phyloP scores from a whole-genome alignment of 2,797 vertebrate species.

The Squalus acanthias region DNA sequence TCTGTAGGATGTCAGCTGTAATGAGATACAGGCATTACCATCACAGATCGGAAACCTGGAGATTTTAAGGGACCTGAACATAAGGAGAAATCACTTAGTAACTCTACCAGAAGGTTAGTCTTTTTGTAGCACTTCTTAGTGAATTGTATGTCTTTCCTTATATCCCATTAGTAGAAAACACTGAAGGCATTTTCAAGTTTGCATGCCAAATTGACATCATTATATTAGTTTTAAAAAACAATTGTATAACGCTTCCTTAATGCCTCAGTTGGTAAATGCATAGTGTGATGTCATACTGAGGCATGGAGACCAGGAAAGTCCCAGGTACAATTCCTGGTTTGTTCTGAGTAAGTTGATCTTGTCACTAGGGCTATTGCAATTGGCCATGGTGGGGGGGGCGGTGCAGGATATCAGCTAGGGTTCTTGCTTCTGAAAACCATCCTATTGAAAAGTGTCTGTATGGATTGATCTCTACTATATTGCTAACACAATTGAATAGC shows the following conservation, averaged over 20 bases:
- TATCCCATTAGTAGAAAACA: neutral
- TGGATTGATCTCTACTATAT: neutral
- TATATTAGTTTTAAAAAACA: neutral
- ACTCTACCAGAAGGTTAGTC: conserved; percentile 72
- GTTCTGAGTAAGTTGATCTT: neutral
- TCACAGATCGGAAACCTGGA: conserved; percentile 81
- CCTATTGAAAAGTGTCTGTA: neutral
- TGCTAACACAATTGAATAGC: neutral
- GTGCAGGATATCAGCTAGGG: neutral
- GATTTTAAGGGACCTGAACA: conserved; percentile 81
- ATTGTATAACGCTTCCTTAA: too few species aligned
- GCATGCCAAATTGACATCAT: neutral
- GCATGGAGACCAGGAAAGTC: neutral
- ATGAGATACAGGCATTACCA: conserved; percentile 89
- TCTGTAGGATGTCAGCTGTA: conserved; percentile 89
- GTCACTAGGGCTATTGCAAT: neutral
- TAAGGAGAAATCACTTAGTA: conserved; percentile 86
- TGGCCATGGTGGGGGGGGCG: neutral
- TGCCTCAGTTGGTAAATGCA: neutral
- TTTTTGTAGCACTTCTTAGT: neutral
- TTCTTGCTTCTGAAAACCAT: neutral
- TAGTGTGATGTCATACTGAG: neutral
- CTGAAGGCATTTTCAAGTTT: neutral
- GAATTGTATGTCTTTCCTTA: neutral
- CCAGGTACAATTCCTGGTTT: neutral